Percentiles rank a stretch among this genome's conserved stretches.
Conservation (phyloP, 2,888 invertebrate genomes). For the Carpatolechia fugitivella region DNA sequence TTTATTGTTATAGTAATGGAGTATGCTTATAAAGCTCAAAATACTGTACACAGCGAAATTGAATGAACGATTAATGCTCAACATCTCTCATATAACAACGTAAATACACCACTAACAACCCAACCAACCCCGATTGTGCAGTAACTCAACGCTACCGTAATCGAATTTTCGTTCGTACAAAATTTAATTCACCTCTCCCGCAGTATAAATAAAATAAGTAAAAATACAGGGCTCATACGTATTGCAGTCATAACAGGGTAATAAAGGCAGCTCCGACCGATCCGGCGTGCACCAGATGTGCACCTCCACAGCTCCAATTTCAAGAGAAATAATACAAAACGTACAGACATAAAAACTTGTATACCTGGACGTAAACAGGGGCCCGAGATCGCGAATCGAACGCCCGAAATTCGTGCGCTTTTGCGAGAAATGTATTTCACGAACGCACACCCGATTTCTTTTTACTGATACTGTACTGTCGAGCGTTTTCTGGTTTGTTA, state of each 20-base stretch:
- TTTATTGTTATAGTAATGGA: too few relatives aligned
- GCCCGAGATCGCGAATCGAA: slow-evolving; percentile 56
- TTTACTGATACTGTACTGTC: neutral
- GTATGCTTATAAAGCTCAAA: too few relatives aligned
- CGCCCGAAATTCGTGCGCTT: neutral
- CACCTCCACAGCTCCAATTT: slow-evolving; percentile 60
- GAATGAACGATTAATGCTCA: neutral
- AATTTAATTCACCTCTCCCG: slow-evolving; percentile 51
- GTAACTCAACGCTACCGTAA: slow-evolving; percentile 21
- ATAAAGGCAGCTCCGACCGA: slow-evolving; percentile 50
- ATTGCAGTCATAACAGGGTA: slow-evolving; percentile 68
- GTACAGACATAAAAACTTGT: slow-evolving; percentile 50
- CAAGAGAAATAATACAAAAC: slow-evolving; percentile 56
- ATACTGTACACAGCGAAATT: neutral
- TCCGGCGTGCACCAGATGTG: slow-evolving; percentile 58
- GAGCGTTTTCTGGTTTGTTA: neutral
- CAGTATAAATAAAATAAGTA: slow-evolving; percentile 56
- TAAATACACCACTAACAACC: slow-evolving; percentile 8
- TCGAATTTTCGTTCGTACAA: slow-evolving; percentile 39
- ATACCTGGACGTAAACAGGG: slow-evolving; percentile 67
- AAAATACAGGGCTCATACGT: slow-evolving; percentile 50
- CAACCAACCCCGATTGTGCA: slow-evolving; percentile 4
- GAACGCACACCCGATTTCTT: slow-evolving; percentile 7
- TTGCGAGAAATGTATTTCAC: slow-evolving; percentile 1
- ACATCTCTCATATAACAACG: neutral